Percentiles rank a stretch among this genome's conserved stretches.
These are phyloP conservation scores for Fissipunctia ypsillon DNA, from an alignment of 2,888 invertebrate species.

Conservation along the genomic window DNA sequence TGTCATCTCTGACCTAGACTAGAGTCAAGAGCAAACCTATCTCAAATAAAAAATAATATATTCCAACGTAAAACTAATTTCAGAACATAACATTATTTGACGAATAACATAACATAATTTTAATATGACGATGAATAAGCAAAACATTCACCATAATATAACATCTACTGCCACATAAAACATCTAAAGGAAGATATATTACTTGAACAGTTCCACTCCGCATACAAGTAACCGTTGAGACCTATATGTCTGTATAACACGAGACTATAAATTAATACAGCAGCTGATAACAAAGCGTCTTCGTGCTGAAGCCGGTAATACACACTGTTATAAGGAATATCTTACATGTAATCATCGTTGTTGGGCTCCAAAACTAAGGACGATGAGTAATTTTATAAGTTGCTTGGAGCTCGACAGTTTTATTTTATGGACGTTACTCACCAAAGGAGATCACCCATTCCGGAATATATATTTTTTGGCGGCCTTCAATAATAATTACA, in stretches of 20 bases:
- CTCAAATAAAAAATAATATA: too few species aligned
- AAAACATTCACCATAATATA: background rate
- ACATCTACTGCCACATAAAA: background rate
- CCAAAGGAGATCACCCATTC: too few species aligned
- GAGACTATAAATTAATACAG: slow-evolving; percentile 49
- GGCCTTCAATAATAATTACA: too few species aligned
- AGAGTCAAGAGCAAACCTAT: too few species aligned
- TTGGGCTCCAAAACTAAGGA: slow-evolving; percentile 18
- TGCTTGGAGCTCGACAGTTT: too few species aligned
- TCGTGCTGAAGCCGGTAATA: slow-evolving; percentile 33
- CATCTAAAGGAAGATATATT: slow-evolving; percentile 44
- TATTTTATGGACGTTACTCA: too few species aligned
- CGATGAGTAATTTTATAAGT: background rate
- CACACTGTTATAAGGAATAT: slow-evolving; percentile 12
- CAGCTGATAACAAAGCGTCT: slow-evolving; percentile 52
- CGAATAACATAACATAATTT: background rate
- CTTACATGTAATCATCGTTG: slow-evolving; percentile 21
- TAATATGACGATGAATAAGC: background rate
- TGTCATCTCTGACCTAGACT: too few species aligned
- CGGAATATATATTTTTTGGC: too few species aligned
- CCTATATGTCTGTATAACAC: background rate
- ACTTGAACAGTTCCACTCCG: slow-evolving; percentile 23
- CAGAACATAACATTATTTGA: background rate
- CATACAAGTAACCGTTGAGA: slow-evolving; percentile 1
- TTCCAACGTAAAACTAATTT: background rate